These are phyloP conservation scores for Epizoanthus rinbou DNA, from an alignment of 92 coral and sea anemone genomes.

Conservation along the genomic window DNA sequence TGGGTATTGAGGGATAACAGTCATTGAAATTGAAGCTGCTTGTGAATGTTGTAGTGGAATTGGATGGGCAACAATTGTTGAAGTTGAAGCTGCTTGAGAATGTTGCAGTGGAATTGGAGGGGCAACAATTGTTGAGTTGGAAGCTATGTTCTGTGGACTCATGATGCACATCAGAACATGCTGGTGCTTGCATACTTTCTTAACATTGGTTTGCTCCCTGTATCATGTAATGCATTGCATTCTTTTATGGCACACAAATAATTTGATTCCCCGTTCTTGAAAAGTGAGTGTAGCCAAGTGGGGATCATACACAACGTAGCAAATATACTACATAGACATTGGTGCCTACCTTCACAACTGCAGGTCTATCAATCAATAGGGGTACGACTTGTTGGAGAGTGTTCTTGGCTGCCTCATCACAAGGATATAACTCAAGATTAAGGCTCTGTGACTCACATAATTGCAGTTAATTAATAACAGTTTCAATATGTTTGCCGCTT, in stretches of 20 bases:
- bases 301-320: constrained; percentile 44
- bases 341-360: constrained; percentile 36
- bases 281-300: constrained; percentile 47
- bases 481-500: constrained; percentile 30
- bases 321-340: constrained; percentile 48
- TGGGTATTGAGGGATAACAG: neutral
- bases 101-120: neutral
- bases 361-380: neutral
- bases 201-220: constrained; percentile 46
- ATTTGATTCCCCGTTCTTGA: neutral
- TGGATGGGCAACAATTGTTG: neutral
- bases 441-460: neutral
- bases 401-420: constrained; percentile 35
- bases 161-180: constrained; percentile 39
- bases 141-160: neutral
- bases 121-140: neutral
- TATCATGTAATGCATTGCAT: constrained; percentile 41
- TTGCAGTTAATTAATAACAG: neutral
- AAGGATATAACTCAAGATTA: constrained; percentile 30
- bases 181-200: constrained; percentile 34
- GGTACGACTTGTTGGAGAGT: neutral
- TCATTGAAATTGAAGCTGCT: neutral
- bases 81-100: neutral
- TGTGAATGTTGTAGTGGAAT: neutral
- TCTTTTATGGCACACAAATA: constrained; percentile 40